These are phyloP conservation scores for Saimiri boliviensis DNA, from an alignment of 2,113 vertebrate species.

Conservation along the genomic window DNA sequence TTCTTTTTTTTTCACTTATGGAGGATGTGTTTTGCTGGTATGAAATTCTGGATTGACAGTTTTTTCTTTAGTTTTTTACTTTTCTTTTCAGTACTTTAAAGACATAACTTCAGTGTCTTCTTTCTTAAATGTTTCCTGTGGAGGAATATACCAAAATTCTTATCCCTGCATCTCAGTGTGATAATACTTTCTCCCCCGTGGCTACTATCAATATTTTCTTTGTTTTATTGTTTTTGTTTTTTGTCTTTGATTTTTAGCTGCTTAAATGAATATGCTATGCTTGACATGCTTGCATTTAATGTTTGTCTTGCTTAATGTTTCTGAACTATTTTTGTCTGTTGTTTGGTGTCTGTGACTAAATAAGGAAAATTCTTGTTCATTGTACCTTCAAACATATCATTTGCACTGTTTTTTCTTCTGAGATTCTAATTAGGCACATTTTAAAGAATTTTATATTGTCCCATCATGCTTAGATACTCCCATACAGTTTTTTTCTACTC, in stretches of 20 bases:
- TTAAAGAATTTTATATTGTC: not conserved
- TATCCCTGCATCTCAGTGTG: too few relatives aligned
- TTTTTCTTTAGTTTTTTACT: not conserved
- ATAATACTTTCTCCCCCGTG: not conserved
- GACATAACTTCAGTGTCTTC: not conserved
- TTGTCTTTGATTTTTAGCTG: not conserved
- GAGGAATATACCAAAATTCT: not conserved
- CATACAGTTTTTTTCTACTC: not conserved
- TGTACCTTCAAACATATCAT: not conserved
- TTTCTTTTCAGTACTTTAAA: not conserved
- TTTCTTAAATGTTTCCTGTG: not conserved
- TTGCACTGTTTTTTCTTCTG: not conserved
- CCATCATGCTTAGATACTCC: not conserved
- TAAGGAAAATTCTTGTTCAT: not conserved
- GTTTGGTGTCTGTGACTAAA: not conserved
- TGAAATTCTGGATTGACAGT: not conserved
- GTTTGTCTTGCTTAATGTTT: not conserved
- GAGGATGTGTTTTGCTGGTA: not conserved
- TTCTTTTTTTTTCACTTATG: not conserved
- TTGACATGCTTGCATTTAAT: too few relatives aligned
- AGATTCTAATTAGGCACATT: not conserved
- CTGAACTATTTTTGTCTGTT: not conserved
- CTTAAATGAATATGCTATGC: not conserved
- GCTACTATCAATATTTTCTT: not conserved
- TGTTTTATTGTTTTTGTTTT: not conserved